Evolutionary conservation across 2,113 vertebrate species (phyloP), one percentile per base, ranked within the genome.

Genomic region (Cepphus grylle): DNA sequence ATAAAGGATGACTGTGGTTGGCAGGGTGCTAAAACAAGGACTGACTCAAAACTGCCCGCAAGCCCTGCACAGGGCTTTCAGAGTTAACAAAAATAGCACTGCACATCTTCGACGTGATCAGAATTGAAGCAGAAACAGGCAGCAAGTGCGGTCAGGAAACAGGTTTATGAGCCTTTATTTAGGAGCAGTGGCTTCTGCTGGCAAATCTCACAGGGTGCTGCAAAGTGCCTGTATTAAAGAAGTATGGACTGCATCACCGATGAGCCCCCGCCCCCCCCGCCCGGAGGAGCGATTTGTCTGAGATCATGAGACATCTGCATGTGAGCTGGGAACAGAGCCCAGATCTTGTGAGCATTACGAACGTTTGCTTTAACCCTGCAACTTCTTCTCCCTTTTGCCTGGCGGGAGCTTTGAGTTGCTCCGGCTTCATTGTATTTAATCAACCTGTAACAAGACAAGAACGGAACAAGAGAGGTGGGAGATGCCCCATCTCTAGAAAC

Each of bases 281-380:
- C 23, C 20, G 42, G 62, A 43, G 38, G 59, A 73, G 53, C 25
- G 36, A 67, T 87, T 53, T 69, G 43, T 36, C 71, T 45, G 85
- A 89, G 85, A 32, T 69, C 85, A 89, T 7, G 34, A 86, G 71
- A 82, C 71, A 73, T 89, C 94, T 92, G 59, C 38, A 36, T 21
- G 32, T 40, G 80, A n/a, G 74, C 81, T 89, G 88, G 92, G 88
- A 94, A 70, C 77, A 59, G 66, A 70, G 88, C 92, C 85, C 55
- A 43, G 92, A 32, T 22, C 65, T 74, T 65, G 55, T 65, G 92
- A 81, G 65, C 17, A 0, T 59, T 86, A 40, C 21, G 26, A 82
- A 73, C 66, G 29, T 53, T 38, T 63, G 34, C 81, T 69, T 62
- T 82, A 73, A 81, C 49, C 49, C 34, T 5, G 6, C 38, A 43